Evolutionary conservation across 2,113 vertebrate genomes (phyloP).

Genomic region (Spheniscus mendiculus): DNA sequence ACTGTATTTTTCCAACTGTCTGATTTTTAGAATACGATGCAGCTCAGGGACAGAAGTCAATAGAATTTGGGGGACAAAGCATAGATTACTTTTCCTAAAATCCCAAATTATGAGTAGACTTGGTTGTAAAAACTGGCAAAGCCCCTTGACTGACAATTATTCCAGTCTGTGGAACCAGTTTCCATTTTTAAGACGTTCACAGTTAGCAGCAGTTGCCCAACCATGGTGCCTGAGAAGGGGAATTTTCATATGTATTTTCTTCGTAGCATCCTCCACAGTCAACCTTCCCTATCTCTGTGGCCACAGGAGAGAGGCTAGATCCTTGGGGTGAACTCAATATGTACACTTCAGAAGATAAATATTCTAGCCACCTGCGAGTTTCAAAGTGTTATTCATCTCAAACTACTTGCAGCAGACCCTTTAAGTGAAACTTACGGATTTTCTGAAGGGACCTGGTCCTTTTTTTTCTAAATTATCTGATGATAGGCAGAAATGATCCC

Average conservation of each 20-base stretch:
- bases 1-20: neutral
- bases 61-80: neutral
- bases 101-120: neutral
- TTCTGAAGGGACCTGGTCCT: neutral
- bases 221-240: neutral
- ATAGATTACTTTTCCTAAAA: neutral
- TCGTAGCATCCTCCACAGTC: neutral
- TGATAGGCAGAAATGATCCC: neutral
- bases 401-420: neutral
- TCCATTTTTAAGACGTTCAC: neutral
- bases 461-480: neutral
- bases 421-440: neutral
- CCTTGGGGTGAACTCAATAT: neutral
- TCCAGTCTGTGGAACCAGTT: neutral
- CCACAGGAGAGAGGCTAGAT: neutral
- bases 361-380: neutral
- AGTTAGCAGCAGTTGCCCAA: neutral
- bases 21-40: neutral
- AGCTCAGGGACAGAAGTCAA: neutral
- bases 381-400: neutral
- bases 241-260: neutral
- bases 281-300: neutral
- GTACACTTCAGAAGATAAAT: neutral
- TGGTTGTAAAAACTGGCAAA: neutral
- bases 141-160: neutral